Evolutionary conservation across 2,888 invertebrate genomes (phyloP), one percentile per base, ranked within the genome.

Genomic region (Resseliella maxima): DNA sequence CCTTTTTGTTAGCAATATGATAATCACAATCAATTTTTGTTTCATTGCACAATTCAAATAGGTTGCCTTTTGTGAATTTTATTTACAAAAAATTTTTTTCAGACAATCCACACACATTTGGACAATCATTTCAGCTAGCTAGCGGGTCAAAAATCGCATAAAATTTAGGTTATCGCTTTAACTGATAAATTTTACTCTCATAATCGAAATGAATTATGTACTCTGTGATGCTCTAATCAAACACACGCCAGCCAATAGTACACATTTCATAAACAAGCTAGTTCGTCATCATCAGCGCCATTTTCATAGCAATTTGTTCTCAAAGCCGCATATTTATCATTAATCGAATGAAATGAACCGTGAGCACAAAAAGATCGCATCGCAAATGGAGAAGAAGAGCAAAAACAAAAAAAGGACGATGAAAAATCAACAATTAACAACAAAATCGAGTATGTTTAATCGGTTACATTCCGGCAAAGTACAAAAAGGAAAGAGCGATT

Each of bases 121-220:
- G 5, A 12, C 24, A 27, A 59, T 59, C 59, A 2, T 3, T n/a
- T 59, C 50, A 12, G 27, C 12, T 24, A 81, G 81, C 36, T 81
- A 2, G 83, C 41, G 83, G 38, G 83, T 83, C 31, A 38, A 83
- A 83, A 83, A 83, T 83, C 83, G 24, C 83, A 38, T 83, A 83
- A 83, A 83, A 83, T 83, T 38, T 38, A 38, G 83, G 83, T 83
- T 83, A 83, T 83, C 83, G 38, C 38, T 24, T n/a, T 15, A n/a
- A 27, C 24, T 83, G 83, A 36, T 83, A 83, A 12, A 3, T 50
- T 6, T 41, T 8, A 15, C 12, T 18, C 46, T 50, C 18, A 18
- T 18, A 18, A 2, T 50, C 46, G 41, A 5, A 12, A 41, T 50
- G 46, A 50, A 50, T 50, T 50, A 50, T 50, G 46, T 50, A 18